Evolutionary conservation across 1,140 invertebrate species (phyloP).

Genomic region (Cydia pomonella): DNA sequence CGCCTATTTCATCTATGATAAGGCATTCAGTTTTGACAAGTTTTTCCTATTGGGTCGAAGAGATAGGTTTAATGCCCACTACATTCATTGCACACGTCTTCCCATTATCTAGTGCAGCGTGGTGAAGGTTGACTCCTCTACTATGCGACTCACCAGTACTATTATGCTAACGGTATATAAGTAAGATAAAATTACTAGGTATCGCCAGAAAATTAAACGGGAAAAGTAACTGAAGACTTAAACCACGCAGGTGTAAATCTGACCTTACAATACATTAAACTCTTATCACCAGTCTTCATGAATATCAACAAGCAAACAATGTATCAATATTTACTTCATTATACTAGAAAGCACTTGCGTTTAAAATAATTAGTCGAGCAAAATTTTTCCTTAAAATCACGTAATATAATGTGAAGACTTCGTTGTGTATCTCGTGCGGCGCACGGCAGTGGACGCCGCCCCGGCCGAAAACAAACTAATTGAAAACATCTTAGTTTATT

Average conservation of each 20-base stretch:
- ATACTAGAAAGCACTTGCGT: conserved; percentile 30
- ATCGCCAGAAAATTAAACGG: neutral
- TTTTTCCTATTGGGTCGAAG: conserved; percentile 39
- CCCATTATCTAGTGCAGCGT: conserved; percentile 42
- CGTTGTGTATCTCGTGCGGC: conserved; percentile 14
- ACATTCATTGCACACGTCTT: conserved; percentile 42
- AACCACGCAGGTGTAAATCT: conserved; percentile 27
- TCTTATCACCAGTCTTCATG: conserved; percentile 30
- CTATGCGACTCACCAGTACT: conserved; percentile 42
- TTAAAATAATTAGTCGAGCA: conserved; percentile 19
- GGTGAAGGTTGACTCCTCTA: conserved; percentile 34
- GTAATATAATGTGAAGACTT: conserved; percentile 20
- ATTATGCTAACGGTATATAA: conserved; percentile 30
- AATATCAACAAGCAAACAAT: conserved; percentile 28
- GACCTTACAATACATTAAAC: conserved; percentile 27
- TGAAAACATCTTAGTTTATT: neutral
- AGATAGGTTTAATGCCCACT: conserved; percentile 45
- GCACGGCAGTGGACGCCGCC: conserved; percentile 4
- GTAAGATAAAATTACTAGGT: neutral
- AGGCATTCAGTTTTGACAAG: conserved; percentile 55
- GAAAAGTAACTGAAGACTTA: neutral
- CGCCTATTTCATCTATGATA: conserved; percentile 57
- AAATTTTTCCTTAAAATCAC: conserved; percentile 26
- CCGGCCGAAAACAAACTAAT: neutral
- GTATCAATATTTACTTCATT: conserved; percentile 25